These are phyloP conservation scores for Myotis planiceps DNA, from an alignment of 2,797 vertebrate genomes.

Conservation along the genomic window DNA sequence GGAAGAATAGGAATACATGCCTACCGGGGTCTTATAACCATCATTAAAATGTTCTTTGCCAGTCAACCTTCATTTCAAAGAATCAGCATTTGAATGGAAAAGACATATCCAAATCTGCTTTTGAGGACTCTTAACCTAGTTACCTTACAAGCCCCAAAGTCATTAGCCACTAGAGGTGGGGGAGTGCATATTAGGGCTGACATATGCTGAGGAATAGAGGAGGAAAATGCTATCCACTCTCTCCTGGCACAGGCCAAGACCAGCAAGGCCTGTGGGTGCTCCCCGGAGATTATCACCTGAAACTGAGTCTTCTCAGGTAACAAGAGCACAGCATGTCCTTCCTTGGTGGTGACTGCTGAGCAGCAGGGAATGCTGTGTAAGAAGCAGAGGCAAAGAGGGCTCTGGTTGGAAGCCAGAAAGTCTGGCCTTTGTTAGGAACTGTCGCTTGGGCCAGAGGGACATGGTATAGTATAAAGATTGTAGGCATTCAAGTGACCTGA, in stretches of 20 bases:
- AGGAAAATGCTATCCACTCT: neutral
- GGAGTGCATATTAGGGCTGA: neutral
- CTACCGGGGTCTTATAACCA: neutral
- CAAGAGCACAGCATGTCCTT: rapidly evolving
- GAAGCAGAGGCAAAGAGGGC: neutral
- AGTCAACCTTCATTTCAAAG: neutral
- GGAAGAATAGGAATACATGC: neutral
- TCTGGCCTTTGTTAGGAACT: neutral
- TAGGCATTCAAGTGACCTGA: neutral
- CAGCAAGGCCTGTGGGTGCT: no score
- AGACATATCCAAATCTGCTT: no score
- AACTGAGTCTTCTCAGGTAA: neutral
- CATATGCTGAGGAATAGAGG: rapidly evolving
- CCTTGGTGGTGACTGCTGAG: neutral
- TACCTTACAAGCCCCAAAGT: neutral
- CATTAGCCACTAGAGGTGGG: neutral
- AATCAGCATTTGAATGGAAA: neutral
- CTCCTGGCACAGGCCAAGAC: neutral
- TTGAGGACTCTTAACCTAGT: neutral
- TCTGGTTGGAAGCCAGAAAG: neutral
- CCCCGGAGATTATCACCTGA: no score
- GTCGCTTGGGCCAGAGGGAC: no score
- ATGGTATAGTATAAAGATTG: neutral
- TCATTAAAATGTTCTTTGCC: neutral
- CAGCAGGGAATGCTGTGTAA: neutral